A percentile compares a stretch with the other conserved stretches of the same genome.
phyloP scores from a whole-genome alignment of 2,888 invertebrate genomes.

The Rambutsinella grinnellia region DNA sequence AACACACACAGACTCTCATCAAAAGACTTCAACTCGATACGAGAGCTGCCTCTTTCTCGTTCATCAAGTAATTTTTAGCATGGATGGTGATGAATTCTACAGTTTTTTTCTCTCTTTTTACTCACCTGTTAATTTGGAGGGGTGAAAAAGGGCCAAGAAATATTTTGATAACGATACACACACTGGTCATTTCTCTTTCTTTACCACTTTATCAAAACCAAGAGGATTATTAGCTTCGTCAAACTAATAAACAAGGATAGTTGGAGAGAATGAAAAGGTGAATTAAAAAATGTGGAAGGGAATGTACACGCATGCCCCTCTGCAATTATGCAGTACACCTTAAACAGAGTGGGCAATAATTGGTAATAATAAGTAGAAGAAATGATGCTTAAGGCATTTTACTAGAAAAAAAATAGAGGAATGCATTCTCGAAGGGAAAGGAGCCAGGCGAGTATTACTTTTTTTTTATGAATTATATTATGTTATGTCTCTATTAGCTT shows the following conservation, averaged over 20 bases:
- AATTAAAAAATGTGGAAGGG: not conserved
- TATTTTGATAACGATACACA: slow-evolving; percentile 3
- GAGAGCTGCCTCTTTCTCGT: too few species aligned
- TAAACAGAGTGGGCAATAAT: slow-evolving; percentile 15
- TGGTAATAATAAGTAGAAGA: slow-evolving; percentile 27
- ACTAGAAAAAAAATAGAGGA: too few species aligned
- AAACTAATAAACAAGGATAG: slow-evolving; percentile 21
- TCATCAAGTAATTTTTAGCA: not conserved
- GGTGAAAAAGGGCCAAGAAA: slow-evolving; percentile 14
- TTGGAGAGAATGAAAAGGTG: not conserved
- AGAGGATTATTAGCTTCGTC: slow-evolving; percentile 2
- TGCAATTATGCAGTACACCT: not conserved
- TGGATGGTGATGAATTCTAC: not conserved
- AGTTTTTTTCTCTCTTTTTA: not conserved
- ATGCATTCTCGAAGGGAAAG: not conserved
- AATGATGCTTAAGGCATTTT: slow-evolving; percentile 1
- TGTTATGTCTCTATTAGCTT: slow-evolving; percentile 50
- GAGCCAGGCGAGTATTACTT: slow-evolving; percentile 1
- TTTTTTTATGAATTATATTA: slow-evolving; percentile 45
- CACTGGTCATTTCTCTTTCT: slow-evolving; percentile 2
- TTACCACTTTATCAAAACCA: slow-evolving; percentile 10
- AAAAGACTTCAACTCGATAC: too few species aligned
- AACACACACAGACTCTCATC: slow-evolving; percentile 26
- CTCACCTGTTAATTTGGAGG: slow-evolving; percentile 26
- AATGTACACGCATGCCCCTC: not conserved